Evolutionary conservation across 2,888 invertebrate genomes (phyloP).

Genomic region (Thecocarcelia acutangulata): DNA sequence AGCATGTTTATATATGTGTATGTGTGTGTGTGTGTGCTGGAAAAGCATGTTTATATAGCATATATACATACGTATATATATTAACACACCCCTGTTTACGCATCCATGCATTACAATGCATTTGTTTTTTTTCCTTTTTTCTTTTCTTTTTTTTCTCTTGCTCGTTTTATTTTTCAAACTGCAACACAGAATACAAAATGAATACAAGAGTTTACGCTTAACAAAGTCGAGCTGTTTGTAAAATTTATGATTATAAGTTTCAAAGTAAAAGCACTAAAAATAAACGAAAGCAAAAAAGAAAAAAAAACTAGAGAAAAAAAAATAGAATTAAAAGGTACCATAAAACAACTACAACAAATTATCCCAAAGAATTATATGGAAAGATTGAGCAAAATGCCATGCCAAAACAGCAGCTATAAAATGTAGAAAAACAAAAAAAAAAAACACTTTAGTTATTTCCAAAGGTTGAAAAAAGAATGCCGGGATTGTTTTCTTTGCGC

Average conservation of each 20-base stretch:
- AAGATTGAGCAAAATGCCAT: constrained; percentile 25
- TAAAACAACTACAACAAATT: constrained; percentile 40
- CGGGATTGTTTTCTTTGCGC: constrained; percentile 19
- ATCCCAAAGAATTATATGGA: constrained; percentile 18
- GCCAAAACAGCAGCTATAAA: not conserved
- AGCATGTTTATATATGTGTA: not conserved
- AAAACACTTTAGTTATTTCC: constrained; percentile 7
- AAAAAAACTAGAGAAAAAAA: not conserved
- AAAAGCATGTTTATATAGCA: no score
- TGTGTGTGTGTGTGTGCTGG: not conserved
- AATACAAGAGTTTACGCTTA: constrained; percentile 60
- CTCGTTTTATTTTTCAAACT: constrained; percentile 18
- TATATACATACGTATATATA: not conserved
- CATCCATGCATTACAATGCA: constrained; percentile 64
- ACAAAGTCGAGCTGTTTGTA: constrained; percentile 65
- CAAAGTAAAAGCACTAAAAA: constrained; percentile 59
- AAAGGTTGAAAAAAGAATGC: constrained; percentile 16
- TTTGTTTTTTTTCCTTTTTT: constrained; percentile 27
- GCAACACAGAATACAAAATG: constrained; percentile 40
- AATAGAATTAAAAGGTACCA: constrained; percentile 37
- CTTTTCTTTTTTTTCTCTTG: no score
- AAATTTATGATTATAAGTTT: constrained; percentile 68
- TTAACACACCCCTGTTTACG: constrained; percentile 46
- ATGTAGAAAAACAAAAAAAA: not conserved
- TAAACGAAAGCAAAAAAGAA: not conserved